Evolutionary conservation across 1,140 invertebrate genomes (phyloP).

Genomic region (Drosophila virilis): DNA sequence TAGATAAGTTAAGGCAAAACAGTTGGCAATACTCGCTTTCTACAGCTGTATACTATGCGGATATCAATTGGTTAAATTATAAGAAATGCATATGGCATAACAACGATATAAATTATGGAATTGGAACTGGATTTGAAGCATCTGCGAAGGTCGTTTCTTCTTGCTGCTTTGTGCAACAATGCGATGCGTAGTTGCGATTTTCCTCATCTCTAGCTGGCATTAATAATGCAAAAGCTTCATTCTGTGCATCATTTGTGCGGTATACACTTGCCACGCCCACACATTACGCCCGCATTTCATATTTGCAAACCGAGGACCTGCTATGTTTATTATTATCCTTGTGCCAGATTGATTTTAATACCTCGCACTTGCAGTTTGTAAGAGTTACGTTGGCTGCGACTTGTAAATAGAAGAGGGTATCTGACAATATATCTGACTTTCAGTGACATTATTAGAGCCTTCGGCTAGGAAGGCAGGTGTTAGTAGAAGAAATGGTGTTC

Average conservation of each 20-base stretch:
- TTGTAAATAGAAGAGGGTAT: not conserved
- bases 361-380: not conserved
- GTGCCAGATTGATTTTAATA: constrained; percentile 74
- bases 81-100: not conserved
- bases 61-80: not conserved
- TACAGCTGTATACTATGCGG: not conserved
- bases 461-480: too few species aligned
- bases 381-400: not conserved
- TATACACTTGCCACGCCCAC: constrained; percentile 10
- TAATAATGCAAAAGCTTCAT: constrained; percentile 43
- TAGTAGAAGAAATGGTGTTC: too few species aligned
- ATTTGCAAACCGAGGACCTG: constrained; percentile 17
- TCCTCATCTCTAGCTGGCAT: constrained; percentile 18
- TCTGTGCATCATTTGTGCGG: constrained; percentile 27
- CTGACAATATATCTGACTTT: not conserved
- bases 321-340: constrained; percentile 59
- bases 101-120: not conserved
- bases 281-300: constrained; percentile 38
- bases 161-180: constrained; percentile 6
- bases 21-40: not conserved
- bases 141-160: constrained; percentile 10
- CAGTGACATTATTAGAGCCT: too few species aligned
- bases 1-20: constrained; percentile 4
- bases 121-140: constrained; percentile 8
- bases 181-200: constrained; percentile 9